These are phyloP conservation scores for Syrista parreyssii DNA, from an alignment of 2,888 invertebrate species.

Conservation along the genomic window DNA sequence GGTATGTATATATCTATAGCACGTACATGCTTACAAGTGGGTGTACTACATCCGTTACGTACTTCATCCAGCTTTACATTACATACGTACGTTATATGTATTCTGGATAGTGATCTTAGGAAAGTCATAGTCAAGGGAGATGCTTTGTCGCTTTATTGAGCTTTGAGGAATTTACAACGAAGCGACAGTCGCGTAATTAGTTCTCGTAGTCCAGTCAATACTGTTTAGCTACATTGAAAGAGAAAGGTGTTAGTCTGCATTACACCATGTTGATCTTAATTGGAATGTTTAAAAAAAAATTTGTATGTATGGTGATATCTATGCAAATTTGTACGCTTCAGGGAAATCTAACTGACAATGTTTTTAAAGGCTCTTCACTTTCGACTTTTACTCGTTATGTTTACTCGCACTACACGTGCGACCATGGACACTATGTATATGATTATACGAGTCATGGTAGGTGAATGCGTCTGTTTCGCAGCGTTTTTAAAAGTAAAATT, in stretches of 20 bases:
- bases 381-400: neutral
- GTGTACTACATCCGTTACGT: neutral
- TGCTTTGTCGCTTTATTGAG: neutral
- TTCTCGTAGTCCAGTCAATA: neutral
- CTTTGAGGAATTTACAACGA: neutral
- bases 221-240: neutral
- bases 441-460: neutral
- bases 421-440: neutral
- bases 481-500: conserved; percentile 37
- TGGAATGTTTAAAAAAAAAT: neutral
- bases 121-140: neutral
- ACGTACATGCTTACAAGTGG: neutral
- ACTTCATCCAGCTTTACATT: neutral
- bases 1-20: neutral
- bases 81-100: neutral
- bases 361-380: neutral
- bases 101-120: neutral
- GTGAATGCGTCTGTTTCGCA: neutral
- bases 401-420: neutral
- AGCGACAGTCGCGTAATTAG: neutral
- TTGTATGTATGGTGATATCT: neutral
- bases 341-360: neutral
- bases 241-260: neutral
- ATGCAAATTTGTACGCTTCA: neutral
- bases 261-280: too few species aligned